Base-by-base conservation (phyloP, 2,888 invertebrate species). In the Lordiphosa fenestrarum region DNA sequence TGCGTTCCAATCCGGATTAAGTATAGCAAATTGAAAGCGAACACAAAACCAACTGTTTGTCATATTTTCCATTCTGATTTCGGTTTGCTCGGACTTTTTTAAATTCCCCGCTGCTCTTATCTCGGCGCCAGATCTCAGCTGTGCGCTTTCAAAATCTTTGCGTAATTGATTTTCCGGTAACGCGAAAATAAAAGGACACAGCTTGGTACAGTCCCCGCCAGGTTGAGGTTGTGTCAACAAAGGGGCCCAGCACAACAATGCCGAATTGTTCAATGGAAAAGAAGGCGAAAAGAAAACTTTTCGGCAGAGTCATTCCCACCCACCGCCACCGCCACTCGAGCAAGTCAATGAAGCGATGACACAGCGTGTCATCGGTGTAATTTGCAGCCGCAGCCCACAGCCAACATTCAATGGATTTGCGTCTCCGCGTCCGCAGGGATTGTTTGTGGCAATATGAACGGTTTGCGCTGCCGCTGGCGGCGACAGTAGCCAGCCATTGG, bases 341-440 rank as follows among this genome's bases (percentile, higher is more conserved):
- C 46, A 69, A 65, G 77, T 78, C 77, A 67, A 78, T 75, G 71
- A 73, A 55, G 80, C 83, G 73, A 83, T 81, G 80, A 80, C 80
- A 55, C 81, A 80, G 80, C 80, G 73, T 83, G 81, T 83, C 84
- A 83, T 77, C 80, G 66, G 66, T 69, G 84, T 81, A 80, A 80
- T 80, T 80, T 80, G 67, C 64, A 68, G 75, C 64, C 66, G 52
- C 62, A 73, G 54, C 53, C 55, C 12, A 49, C 47, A 53, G 61
- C 56, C 51, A 53, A 61, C 55, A 53, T 71, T 66, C 73, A 56
- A 39, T 57, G 76, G 64, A 74, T 73, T 74, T 75, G 42, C 47
- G 44, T 46, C 39, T 38, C 33, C 52, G 49, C 35, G 10, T 33
- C 76, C 74, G 66, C 47, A 36, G 73, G 71, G 67, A 73, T 46